phyloP scores from a whole-genome alignment of 2,888 invertebrate species.

The Saturnia japonica region DNA sequence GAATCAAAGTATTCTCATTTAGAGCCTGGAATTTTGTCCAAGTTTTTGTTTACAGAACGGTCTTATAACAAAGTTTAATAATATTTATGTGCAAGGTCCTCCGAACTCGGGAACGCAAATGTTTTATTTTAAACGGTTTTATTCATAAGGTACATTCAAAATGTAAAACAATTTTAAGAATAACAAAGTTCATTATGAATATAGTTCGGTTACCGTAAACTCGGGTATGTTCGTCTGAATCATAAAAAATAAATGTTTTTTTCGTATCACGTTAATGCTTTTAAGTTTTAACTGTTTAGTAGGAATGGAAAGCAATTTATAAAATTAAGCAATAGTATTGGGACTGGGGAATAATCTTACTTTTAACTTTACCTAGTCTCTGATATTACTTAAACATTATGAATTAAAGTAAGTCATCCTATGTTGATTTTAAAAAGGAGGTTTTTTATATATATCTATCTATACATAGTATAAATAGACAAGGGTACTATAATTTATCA shows the following conservation, averaged over 20 bases:
- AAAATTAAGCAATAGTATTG: background rate
- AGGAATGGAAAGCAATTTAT: background rate
- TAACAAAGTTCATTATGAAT: slow-evolving; percentile 11
- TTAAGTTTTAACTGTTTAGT: background rate
- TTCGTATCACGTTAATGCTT: background rate
- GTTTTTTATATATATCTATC: no score
- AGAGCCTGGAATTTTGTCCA: slow-evolving; percentile 48
- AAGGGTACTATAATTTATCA: no score
- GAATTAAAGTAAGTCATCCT: no score
- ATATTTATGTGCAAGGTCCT: slow-evolving; percentile 18
- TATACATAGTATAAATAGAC: no score
- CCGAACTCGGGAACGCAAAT: slow-evolving; percentile 55
- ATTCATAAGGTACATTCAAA: slow-evolving; percentile 44
- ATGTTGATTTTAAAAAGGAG: no score
- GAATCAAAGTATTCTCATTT: slow-evolving; percentile 49
- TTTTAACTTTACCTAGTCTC: no score
- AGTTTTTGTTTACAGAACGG: slow-evolving; percentile 60
- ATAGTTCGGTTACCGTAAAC: background rate
- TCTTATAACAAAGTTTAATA: slow-evolving; percentile 66
- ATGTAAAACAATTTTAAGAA: slow-evolving; percentile 12
- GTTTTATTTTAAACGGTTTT: slow-evolving; percentile 39
- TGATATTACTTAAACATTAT: no score
- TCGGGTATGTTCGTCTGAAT: background rate
- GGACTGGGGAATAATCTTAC: no score
- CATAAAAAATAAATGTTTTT: background rate